Evolutionary conservation across 2,797 vertebrate genomes (phyloP), one percentile per base, ranked within the genome.

Genomic region (Alca torda): DNA sequence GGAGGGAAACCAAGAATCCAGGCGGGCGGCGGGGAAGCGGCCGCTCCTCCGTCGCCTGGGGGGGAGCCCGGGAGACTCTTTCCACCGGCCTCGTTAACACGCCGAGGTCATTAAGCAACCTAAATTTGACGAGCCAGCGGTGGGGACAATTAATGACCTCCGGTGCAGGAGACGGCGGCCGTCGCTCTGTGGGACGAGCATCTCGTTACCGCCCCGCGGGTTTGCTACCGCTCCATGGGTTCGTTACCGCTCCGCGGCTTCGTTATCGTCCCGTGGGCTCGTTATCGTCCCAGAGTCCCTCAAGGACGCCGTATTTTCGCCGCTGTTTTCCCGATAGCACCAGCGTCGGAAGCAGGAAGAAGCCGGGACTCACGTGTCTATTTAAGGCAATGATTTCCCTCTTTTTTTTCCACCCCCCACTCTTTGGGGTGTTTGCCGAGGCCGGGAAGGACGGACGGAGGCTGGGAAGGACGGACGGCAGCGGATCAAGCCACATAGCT

Each of bases 401-500:
- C 79, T 84, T 87, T 84, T 26, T 39, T 63, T 6, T 4, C 9
- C 11, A 18, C 5, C 50, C 48, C 24, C 48, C 23, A 7, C 10
- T 10, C 45, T 21, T 21, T 46, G 6, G 41, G 3, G 0, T 12
- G 33, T 35, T 74, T 45, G 72, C 54, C 10, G 10, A 30, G 17
- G 26, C 53, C 13, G 25, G n/a, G 72, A 74, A 57, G 41, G 43
- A 46, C 45, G 39, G 63, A 65, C 21, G 30, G 63, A 45, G 7
- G 24, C 17, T 17, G 24, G 23, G 56, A 48, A 23, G 48, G 57
- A 57, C 18, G 57, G 70, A 56, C 24, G 73, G 35, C 4, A 89
- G 78, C 59, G 50, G 76, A 75, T 75, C 87, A 68, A 73, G 87
- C 85, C 81, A 88, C 96, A 98, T 94, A 96, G 93, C 64, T 97